These are phyloP conservation scores for Zaprionus taronus DNA, from an alignment of 1,140 invertebrate species.

Conservation along the genomic window DNA sequence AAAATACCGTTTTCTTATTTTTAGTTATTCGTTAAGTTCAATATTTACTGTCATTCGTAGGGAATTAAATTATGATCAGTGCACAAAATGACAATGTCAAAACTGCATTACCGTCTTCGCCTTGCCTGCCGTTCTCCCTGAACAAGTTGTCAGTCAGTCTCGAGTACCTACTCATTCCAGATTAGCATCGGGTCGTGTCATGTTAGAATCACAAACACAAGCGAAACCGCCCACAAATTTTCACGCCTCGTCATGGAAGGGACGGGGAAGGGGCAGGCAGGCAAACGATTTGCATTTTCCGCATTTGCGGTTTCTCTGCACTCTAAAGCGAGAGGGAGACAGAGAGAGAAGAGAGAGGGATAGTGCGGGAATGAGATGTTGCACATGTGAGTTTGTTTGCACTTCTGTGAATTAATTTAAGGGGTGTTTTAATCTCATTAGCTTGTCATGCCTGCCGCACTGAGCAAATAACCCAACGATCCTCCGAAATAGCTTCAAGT, in stretches of 20 bases:
- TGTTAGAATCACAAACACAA: slow-evolving; percentile 63
- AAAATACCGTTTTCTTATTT: background rate
- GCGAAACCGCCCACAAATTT: slow-evolving; percentile 73
- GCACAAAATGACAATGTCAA: background rate
- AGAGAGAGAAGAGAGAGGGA: slow-evolving; percentile 4
- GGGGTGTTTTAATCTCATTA: slow-evolving; percentile 77
- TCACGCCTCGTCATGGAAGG: slow-evolving; percentile 67
- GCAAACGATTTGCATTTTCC: slow-evolving; percentile 78
- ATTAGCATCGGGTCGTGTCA: slow-evolving; percentile 22
- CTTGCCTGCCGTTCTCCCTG: background rate
- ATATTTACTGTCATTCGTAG: background rate
- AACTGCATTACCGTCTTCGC: background rate
- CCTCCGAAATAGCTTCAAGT: slow-evolving; percentile 4
- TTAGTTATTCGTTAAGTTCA: background rate
- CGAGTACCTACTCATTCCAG: slow-evolving; percentile 45
- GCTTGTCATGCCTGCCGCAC: slow-evolving; percentile 32
- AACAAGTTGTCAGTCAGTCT: slow-evolving; percentile 67
- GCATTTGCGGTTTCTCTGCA: slow-evolving; percentile 68
- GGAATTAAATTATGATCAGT: background rate
- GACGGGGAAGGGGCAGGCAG: slow-evolving; percentile 39
- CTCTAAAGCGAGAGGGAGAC: slow-evolving; percentile 11
- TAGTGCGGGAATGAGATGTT: background rate
- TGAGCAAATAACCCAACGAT: background rate
- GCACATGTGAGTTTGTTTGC: slow-evolving; percentile 36
- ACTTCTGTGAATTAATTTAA: slow-evolving; percentile 74